Percentiles rank a stretch among this genome's conserved stretches.
Evolutionary conservation across 2,888 invertebrate species (phyloP).

Genomic region (Falcaria lacertinaria): DNA sequence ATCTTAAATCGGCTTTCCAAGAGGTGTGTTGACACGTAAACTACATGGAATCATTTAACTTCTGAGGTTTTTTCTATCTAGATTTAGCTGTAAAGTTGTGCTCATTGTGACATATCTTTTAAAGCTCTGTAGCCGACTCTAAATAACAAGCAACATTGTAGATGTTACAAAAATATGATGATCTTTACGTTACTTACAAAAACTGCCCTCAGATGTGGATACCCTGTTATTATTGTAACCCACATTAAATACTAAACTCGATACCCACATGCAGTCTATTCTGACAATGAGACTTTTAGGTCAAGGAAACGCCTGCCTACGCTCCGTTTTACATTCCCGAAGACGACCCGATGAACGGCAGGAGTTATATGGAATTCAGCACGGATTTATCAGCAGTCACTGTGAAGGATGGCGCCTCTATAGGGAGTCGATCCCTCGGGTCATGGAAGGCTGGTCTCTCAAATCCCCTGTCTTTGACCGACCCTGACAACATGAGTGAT

Average conservation of each 20-base stretch:
- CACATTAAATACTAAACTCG: background rate
- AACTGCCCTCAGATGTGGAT: conserved; percentile 8
- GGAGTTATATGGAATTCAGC: conserved; percentile 86
- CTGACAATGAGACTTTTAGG: conserved; percentile 42
- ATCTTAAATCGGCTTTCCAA: conserved; percentile 84
- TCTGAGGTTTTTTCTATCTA: no score
- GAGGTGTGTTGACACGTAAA: conserved; percentile 73
- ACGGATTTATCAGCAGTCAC: conserved; percentile 85
- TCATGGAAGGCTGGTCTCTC: conserved; percentile 89
- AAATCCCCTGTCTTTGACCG: conserved; percentile 82
- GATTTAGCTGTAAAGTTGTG: no score
- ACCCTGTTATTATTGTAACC: conserved; percentile 2
- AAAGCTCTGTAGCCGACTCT: no score
- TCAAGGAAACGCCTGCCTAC: conserved; percentile 84
- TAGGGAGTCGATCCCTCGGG: conserved; percentile 85
- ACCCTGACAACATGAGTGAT: conserved; percentile 84
- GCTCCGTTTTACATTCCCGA: conserved; percentile 83
- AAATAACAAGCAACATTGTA: no score
- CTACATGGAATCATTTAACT: no score
- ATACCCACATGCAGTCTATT: conserved; percentile 1
- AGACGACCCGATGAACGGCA: conserved; percentile 83
- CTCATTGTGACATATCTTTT: no score
- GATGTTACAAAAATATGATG: no score
- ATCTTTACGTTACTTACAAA: no score
- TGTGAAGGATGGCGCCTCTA: conserved; percentile 85